phyloP scores from a whole-genome alignment of 2,113 vertebrate genomes.

The Emydocephalus ijimae region DNA sequence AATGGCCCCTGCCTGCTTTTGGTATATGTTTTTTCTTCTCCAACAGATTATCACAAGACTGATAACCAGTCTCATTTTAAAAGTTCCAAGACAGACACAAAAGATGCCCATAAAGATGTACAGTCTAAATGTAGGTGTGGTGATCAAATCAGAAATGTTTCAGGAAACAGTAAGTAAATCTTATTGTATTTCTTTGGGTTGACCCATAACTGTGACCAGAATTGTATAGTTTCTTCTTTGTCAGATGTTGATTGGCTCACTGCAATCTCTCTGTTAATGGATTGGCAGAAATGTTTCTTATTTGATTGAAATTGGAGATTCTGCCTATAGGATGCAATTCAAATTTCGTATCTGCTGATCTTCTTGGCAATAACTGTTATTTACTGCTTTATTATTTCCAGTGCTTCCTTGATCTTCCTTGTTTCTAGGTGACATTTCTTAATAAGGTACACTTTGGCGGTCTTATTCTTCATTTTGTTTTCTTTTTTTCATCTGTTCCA shows the following conservation, averaged over 20 bases:
- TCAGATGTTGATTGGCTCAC: neutral
- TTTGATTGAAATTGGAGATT: neutral
- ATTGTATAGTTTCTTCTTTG: neutral
- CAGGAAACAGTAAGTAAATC: conserved; percentile 67
- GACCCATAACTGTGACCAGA: neutral
- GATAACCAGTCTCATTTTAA: conserved; percentile 77
- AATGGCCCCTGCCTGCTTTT: conserved; percentile 18
- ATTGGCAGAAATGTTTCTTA: neutral
- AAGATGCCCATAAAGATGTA: conserved; percentile 67
- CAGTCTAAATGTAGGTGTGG: conserved; percentile 66
- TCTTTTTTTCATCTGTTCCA: neutral
- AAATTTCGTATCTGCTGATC: neutral
- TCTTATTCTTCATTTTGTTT: neutral
- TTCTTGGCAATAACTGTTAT: neutral
- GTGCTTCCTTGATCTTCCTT: neutral
- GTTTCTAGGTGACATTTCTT: neutral
- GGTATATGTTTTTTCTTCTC: conserved; percentile 36
- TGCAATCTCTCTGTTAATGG: neutral
- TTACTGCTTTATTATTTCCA: neutral
- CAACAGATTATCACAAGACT: conserved; percentile 69
- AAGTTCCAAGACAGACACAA: conserved; percentile 69
- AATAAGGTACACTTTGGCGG: neutral
- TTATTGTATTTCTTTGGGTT: neutral
- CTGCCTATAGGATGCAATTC: neutral
- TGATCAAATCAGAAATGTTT: conserved; percentile 66